phyloP scores from a whole-genome alignment of 2,113 vertebrate genomes.

The Eira barbara region DNA sequence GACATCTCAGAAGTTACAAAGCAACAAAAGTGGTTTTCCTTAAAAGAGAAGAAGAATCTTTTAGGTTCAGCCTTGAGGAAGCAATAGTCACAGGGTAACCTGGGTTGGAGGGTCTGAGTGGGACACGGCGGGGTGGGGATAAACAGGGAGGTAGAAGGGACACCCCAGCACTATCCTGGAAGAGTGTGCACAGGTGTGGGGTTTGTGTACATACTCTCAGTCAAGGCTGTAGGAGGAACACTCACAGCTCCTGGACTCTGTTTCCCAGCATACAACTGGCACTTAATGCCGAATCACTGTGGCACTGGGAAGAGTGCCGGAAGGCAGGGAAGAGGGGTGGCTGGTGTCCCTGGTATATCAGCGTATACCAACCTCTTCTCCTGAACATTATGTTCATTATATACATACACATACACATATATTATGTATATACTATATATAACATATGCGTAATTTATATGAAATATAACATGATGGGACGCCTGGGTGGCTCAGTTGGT shows the following conservation, averaged over 20 bases:
- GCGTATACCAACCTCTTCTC: fast-evolving
- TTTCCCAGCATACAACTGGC: background rate
- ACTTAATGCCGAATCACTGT: background rate
- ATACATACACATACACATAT: background rate
- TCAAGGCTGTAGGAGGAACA: background rate
- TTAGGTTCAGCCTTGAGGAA: background rate
- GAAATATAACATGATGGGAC: background rate
- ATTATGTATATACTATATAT: background rate
- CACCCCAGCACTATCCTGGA: background rate
- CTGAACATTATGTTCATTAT: background rate
- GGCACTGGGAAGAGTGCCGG: fast-evolving
- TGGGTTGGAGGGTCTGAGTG: fast-evolving
- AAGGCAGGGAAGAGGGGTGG: background rate
- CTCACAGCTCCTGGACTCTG: background rate
- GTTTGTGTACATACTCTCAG: background rate
- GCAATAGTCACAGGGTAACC: background rate
- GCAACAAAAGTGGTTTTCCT: background rate
- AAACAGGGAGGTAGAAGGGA: too few species aligned
- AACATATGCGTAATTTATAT: background rate
- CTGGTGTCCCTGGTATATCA: fast-evolving
- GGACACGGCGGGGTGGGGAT: background rate
- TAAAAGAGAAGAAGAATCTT: background rate
- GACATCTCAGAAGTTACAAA: background rate
- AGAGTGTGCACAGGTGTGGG: background rate
- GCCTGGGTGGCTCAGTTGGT: too few species aligned